Evolutionary conservation across 2,888 invertebrate species (phyloP).

Genomic region (Drymonia ruficornis): DNA sequence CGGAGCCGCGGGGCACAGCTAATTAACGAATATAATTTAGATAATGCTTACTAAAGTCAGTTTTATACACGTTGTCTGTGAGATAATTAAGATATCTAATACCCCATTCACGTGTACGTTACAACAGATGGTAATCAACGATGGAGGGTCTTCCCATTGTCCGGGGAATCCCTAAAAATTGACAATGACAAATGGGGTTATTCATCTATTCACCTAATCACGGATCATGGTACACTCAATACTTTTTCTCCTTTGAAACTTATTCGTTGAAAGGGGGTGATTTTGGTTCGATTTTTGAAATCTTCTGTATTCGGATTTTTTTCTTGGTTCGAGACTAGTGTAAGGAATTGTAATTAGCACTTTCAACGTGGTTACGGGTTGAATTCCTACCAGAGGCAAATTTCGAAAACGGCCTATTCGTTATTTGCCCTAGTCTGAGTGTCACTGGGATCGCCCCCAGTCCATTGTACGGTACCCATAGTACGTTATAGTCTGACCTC

Average conservation of each 20-base stretch:
- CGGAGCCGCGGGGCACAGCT: no score
- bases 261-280: background rate
- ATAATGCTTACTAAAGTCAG: background rate
- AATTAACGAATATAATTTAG: background rate
- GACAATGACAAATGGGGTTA: slow-evolving; percentile 54
- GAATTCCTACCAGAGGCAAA: no score
- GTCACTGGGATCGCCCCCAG: no score
- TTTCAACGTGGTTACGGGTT: no score
- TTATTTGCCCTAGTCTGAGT: no score
- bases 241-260: background rate
- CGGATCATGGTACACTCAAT: slow-evolving; percentile 8
- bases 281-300: no score
- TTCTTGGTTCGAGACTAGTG: no score
- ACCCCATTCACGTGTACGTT: background rate
- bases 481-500: no score
- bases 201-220: slow-evolving; percentile 30
- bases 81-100: background rate
- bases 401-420: no score
- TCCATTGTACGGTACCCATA: no score
- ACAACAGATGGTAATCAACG: slow-evolving; percentile 1
- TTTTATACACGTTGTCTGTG: background rate
- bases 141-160: slow-evolving; percentile 56
- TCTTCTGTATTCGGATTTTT: no score
- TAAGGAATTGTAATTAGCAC: no score
- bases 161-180: slow-evolving; percentile 45